Conservation (phyloP, 2,113 vertebrate species). For the Rhinopithecus roxellana region DNA sequence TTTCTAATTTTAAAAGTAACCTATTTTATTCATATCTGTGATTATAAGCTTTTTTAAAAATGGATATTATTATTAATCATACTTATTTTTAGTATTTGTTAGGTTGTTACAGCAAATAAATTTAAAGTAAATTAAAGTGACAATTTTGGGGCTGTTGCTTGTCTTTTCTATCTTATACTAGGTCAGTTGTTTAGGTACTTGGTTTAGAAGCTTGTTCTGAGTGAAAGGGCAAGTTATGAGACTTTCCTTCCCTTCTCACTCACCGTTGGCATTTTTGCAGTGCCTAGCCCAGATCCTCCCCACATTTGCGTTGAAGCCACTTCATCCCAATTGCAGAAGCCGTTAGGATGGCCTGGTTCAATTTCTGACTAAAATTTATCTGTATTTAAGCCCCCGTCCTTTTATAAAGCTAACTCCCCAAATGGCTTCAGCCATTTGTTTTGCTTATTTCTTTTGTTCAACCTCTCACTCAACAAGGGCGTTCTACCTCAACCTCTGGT, state of each 20-base stretch:
- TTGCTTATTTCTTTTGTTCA: neutral
- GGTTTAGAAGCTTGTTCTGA: neutral
- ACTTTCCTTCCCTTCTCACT: neutral
- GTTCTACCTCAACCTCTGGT: neutral
- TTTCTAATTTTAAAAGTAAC: neutral
- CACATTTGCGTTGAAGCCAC: neutral
- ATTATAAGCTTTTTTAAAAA: neutral
- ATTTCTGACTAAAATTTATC: neutral
- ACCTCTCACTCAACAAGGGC: neutral
- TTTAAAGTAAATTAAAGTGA: neutral
- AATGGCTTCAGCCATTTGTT: neutral
- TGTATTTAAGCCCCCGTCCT: neutral
- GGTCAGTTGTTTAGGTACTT: neutral
- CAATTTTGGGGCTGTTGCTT: neutral
- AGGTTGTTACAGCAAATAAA: neutral
- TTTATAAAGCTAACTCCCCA: neutral
- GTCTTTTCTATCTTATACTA: neutral
- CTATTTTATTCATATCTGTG: neutral
- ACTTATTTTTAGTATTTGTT: neutral
- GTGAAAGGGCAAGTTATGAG: neutral
- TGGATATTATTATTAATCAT: neutral
- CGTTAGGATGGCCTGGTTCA: neutral
- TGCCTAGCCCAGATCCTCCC: neutral
- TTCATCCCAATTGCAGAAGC: neutral
- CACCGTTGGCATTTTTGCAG: neutral